These are phyloP conservation scores for Neodiprion fabricii DNA, from an alignment of 1,140 invertebrate genomes.

Conservation along the genomic window DNA sequence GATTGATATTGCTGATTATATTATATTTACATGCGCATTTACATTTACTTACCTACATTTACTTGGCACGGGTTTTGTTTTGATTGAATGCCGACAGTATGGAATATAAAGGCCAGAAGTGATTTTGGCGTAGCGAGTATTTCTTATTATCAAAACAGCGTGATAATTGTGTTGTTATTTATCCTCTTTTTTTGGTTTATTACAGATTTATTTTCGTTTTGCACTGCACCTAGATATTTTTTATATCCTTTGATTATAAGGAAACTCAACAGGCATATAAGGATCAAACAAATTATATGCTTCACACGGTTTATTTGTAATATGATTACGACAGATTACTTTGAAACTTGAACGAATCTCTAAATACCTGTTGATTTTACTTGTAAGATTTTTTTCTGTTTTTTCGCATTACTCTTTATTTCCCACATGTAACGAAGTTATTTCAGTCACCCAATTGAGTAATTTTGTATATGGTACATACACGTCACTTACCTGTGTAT, in stretches of 20 bases:
- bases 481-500: background rate
- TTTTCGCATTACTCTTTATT: background rate
- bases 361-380: background rate
- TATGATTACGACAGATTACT: too few species aligned
- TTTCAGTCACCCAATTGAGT: background rate
- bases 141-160: background rate
- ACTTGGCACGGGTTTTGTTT: constrained; percentile 13
- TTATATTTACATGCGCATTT: background rate
- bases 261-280: background rate
- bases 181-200: background rate
- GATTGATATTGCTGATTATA: background rate
- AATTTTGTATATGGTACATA: background rate
- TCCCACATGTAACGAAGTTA: background rate
- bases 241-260: background rate
- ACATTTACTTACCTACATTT: constrained; percentile 7
- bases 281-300: background rate
- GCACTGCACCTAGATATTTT: constrained; percentile 1
- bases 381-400: background rate
- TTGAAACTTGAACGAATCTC: too few species aligned
- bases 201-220: background rate
- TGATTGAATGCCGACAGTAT: background rate
- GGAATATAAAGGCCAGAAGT: background rate
- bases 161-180: constrained; percentile 6
- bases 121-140: background rate
- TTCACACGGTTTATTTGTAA: background rate